phyloP scores from a whole-genome alignment of 2,888 invertebrate species.

The Drepanosiphum platanoidis region DNA sequence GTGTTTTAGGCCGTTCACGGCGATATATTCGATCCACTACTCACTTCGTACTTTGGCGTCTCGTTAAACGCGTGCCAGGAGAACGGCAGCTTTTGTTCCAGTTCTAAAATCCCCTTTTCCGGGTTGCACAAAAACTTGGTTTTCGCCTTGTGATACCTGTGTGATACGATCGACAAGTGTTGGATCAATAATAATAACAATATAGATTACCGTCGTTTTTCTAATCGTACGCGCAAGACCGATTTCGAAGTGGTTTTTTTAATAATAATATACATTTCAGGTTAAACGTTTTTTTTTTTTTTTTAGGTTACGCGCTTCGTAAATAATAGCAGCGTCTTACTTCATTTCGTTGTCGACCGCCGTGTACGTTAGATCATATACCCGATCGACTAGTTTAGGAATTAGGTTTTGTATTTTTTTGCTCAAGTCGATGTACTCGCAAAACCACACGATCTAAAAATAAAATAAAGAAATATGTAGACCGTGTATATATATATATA shows the following conservation, averaged over 20 bases:
- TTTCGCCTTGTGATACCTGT: conserved; percentile 82
- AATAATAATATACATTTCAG: no score
- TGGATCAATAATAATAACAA: no score
- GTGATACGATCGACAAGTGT: background rate
- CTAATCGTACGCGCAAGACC: no score
- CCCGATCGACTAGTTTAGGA: conserved; percentile 75
- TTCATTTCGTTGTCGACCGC: conserved; percentile 83
- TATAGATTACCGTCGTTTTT: no score
- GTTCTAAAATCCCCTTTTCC: conserved; percentile 77
- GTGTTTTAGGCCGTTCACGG: no score
- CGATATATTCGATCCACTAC: background rate
- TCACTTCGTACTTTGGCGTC: conserved; percentile 79
- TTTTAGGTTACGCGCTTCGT: no score
- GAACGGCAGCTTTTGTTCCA: conserved; percentile 89
- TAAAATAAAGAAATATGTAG: background rate
- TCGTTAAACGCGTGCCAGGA: conserved; percentile 92
- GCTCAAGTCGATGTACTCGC: conserved; percentile 80
- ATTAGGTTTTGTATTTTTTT: conserved; percentile 75
- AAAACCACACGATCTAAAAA: conserved; percentile 72
- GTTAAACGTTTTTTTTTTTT: no score
- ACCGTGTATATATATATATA: no score
- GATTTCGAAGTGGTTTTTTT: no score
- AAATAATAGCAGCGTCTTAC: conserved; percentile 71
- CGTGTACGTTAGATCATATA: conserved; percentile 79
- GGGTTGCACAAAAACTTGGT: conserved; percentile 89